A percentile compares a stretch with the other conserved stretches of the same genome.
Conservation (phyloP, 2,113 vertebrate species). For the Meriones unguiculatus region DNA sequence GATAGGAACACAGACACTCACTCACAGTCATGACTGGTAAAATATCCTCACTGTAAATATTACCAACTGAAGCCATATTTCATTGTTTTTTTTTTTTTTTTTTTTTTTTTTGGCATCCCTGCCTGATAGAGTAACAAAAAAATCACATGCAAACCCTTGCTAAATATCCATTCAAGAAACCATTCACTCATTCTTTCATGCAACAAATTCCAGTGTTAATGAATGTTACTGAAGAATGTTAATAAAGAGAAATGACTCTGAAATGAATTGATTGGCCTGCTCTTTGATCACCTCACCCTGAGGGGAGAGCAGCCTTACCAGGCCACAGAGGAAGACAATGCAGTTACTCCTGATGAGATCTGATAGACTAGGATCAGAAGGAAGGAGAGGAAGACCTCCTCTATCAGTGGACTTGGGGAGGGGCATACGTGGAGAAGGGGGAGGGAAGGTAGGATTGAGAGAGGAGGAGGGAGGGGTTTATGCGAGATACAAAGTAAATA, state of each 20-base stretch:
- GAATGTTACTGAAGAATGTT: background rate
- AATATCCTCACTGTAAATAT: background rate
- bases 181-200: background rate
- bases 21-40: background rate
- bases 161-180: slow-evolving; percentile 12
- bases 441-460: too few species aligned
- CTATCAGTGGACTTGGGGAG: too few species aligned
- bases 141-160: background rate
- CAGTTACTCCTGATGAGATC: too few species aligned
- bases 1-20: background rate
- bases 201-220: background rate
- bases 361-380: too few species aligned
- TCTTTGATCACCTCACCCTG: too few species aligned
- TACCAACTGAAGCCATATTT: background rate
- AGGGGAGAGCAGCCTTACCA: too few species aligned
- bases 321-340: too few species aligned
- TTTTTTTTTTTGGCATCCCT: slow-evolving; percentile 16
- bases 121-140: background rate
- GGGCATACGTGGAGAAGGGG: too few species aligned
- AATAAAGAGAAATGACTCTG: background rate
- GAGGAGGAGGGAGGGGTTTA: too few species aligned
- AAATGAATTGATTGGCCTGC: too few species aligned
- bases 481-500: too few species aligned
- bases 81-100: slow-evolving; percentile 54
- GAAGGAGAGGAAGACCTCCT: too few species aligned